Evolutionary conservation across 2,797 vertebrate species (phyloP).

Genomic region (Fratercula arctica): DNA sequence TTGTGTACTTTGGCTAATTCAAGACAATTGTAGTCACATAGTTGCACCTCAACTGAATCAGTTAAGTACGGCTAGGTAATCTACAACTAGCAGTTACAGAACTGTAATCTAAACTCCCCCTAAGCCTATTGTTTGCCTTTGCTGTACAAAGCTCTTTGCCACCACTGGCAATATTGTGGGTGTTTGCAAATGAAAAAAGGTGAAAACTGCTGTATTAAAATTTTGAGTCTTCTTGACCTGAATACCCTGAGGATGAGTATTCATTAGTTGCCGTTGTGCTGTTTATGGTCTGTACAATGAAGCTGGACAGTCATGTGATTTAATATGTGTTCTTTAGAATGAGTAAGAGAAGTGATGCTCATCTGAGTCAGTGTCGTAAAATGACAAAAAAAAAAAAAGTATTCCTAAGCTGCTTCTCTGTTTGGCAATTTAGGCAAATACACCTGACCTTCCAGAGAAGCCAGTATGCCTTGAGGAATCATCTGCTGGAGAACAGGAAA

Average conservation of each 20-base stretch:
- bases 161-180: not conserved
- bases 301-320: not conserved
- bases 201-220: not conserved
- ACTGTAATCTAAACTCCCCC: not conserved
- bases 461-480: not conserved
- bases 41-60: not conserved
- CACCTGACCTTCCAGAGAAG: not conserved
- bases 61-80: not conserved
- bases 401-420: not conserved
- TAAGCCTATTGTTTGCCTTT: not conserved
- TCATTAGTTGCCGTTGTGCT: not conserved
- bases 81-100: not conserved
- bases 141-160: not conserved
- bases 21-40: not conserved
- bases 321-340: not conserved
- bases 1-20: conserved; percentile 11
- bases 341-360: not conserved
- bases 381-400: not conserved
- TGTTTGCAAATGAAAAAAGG: not conserved
- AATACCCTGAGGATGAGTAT: not conserved
- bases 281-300: not conserved
- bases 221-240: not conserved
- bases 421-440: conserved; percentile 13
- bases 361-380: not conserved
- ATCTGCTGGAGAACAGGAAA: not conserved